Percentiles rank a stretch among this genome's conserved stretches.
Evolutionary conservation across 2,113 vertebrate species (phyloP).

Genomic region (Poicephalus meyeri): DNA sequence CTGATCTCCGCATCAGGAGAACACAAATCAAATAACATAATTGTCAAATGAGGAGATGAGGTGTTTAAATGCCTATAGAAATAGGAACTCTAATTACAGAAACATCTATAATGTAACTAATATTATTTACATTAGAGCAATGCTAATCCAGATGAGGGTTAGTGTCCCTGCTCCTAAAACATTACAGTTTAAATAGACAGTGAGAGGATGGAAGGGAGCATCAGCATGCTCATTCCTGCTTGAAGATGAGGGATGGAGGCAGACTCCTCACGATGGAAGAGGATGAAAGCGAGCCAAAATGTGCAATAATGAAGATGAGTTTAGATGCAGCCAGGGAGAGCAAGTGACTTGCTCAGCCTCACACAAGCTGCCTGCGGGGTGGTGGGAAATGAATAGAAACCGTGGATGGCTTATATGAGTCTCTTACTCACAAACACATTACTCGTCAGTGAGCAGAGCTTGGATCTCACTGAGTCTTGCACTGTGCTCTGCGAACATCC

Average conservation of each 20-base stretch:
- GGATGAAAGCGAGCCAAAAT: slow-evolving; percentile 2
- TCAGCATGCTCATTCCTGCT: slow-evolving; percentile 4
- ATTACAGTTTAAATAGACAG: slow-evolving; percentile 64
- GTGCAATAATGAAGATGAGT: not conserved
- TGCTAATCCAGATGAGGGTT: slow-evolving; percentile 57
- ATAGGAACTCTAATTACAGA: slow-evolving; percentile 63
- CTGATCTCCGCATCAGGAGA: slow-evolving; percentile 32
- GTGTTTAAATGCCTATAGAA: slow-evolving; percentile 68
- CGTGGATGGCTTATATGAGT: not conserved
- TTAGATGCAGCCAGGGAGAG: not conserved
- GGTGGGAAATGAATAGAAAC: not conserved
- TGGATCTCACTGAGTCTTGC: not conserved
- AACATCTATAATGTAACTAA: slow-evolving; percentile 71
- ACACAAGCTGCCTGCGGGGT: not conserved
- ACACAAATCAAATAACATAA: slow-evolving; percentile 63
- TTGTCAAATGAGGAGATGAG: slow-evolving; percentile 44
- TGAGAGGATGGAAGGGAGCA: not conserved
- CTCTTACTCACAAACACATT: not conserved
- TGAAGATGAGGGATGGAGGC: not conserved
- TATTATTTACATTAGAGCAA: slow-evolving; percentile 61
- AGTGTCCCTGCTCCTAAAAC: slow-evolving; percentile 67
- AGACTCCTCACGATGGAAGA: not conserved
- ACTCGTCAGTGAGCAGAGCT: not conserved
- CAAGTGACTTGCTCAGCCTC: not conserved
- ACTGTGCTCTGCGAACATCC: not conserved